Evolutionary conservation across 2,797 vertebrate species (phyloP), one percentile per base, ranked within the genome.

Genomic region (Somateria mollissima): DNA sequence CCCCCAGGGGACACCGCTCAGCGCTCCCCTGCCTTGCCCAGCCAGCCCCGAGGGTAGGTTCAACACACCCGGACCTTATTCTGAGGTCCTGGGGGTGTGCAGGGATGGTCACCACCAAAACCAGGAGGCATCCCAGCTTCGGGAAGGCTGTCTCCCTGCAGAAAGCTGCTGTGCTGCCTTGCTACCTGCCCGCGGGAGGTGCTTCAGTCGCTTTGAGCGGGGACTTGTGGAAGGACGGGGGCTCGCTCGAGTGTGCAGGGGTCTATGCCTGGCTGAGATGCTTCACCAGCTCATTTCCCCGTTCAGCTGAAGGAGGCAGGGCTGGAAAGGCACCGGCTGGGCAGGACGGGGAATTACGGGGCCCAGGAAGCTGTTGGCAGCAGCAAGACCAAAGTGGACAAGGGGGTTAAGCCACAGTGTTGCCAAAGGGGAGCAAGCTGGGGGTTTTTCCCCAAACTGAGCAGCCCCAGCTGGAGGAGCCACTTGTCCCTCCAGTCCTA

Each of bases 1-100:
- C n/a, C 2, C 3, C 3, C 5, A 0, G 2, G 11, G 79, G 65
- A 10, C 82, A 43, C 8, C 6, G 0, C 37, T 72, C 7, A 1
- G 7, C 19, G 2, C 14, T 41, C 41, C 21, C 30, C 57, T 43
- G 4, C 18, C 6, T 32, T 41, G 24, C 21, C 73, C 54, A 6
- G 7, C 1, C 39, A n/a, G 1, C 9, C 10, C 1, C n/a, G 15
- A 24, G 32, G 34, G 2, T 18, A 39, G 10, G 13, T 47, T 14
- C 5, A 51, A 62, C 76, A 12, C 20, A 13, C 2, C 69, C 30
- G 70, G 32, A 28, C 39, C 54, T 24, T 18, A 18, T 30, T 9
- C 65, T 57, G 75, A 69, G 64, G 24, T 56, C 8, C 81, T 0
- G 32, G 45, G 20, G 16, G 16, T 11, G 41, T 22, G 21, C 7